Conservation (phyloP, 2,113 vertebrate species). For the Hippocampus mohnikei region DNA sequence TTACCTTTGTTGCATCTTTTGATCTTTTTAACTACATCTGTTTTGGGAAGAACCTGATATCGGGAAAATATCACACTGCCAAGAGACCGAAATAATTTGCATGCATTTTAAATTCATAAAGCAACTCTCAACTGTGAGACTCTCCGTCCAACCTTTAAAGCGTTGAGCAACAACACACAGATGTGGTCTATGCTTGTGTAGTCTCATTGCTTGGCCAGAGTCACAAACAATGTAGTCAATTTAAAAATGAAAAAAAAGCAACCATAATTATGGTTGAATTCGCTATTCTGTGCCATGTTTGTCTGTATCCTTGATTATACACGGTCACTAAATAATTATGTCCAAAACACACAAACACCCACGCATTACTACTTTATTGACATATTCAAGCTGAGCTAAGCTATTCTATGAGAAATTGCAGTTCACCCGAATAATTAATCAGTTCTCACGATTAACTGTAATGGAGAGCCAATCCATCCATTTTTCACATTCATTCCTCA, state of each 20-base stretch:
- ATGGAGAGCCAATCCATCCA: conserved; percentile 17
- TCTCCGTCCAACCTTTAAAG: neutral
- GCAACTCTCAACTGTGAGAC: neutral
- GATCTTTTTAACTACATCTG: no score
- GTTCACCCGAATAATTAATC: conserved; percentile 23
- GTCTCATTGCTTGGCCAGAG: neutral
- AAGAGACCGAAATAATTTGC: no score
- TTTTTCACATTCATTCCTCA: conserved; percentile 19
- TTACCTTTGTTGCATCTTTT: no score
- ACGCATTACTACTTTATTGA: conserved; percentile 13
- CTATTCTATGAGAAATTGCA: conserved; percentile 21
- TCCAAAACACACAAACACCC: neutral
- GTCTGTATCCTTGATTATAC: neutral
- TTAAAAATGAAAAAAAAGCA: neutral
- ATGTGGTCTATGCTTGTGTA: neutral
- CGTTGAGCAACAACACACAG: neutral
- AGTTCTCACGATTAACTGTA: conserved; percentile 21
- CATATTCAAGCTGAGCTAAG: conserved; percentile 24
- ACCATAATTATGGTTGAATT: neutral
- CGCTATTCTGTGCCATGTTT: neutral
- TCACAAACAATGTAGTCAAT: neutral
- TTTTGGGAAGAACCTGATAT: no score
- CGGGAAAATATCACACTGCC: no score
- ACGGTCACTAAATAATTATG: neutral
- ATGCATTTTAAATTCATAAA: no score